Conservation (phyloP, 1,140 invertebrate genomes). For the Megalonaias nervosa region DNA sequence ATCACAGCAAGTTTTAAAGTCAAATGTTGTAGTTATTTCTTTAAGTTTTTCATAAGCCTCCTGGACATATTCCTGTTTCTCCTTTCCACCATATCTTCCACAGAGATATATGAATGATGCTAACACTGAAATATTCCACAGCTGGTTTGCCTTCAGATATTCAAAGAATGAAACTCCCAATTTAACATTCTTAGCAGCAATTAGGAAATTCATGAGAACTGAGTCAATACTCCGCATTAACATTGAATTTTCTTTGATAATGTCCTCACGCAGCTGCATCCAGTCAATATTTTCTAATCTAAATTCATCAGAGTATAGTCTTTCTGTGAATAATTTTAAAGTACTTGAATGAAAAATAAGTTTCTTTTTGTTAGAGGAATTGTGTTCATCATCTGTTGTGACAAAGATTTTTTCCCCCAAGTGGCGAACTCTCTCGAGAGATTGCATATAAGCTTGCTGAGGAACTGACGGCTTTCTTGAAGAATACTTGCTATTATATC, state of each 20-base stretch:
- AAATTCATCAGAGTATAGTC: neutral
- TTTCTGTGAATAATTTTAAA: no score
- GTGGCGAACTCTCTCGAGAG: no score
- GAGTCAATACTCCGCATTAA: slow-evolving; percentile 3
- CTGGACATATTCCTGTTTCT: slow-evolving; percentile 6
- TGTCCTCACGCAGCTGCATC: neutral
- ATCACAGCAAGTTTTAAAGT: no score
- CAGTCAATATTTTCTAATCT: neutral
- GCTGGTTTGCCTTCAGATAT: slow-evolving; percentile 3
- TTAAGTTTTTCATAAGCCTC: slow-evolving; percentile 4
- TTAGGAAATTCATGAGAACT: slow-evolving; percentile 1
- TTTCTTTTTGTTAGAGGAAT: no score
- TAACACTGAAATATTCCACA: neutral
- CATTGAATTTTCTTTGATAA: neutral
- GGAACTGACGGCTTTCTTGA: no score
- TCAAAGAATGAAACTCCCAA: slow-evolving; percentile 8
- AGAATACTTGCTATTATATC: no score
- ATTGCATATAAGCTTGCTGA: no score
- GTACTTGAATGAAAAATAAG: no score
- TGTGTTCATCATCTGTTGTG: no score
- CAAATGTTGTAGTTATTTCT: neutral
- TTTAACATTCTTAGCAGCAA: neutral
- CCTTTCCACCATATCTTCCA: neutral
- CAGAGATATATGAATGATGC: slow-evolving; percentile 2
- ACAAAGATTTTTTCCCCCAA: no score